These are phyloP conservation scores for Dipodomys merriami DNA, from an alignment of 2,113 vertebrate species.

Conservation along the genomic window DNA sequence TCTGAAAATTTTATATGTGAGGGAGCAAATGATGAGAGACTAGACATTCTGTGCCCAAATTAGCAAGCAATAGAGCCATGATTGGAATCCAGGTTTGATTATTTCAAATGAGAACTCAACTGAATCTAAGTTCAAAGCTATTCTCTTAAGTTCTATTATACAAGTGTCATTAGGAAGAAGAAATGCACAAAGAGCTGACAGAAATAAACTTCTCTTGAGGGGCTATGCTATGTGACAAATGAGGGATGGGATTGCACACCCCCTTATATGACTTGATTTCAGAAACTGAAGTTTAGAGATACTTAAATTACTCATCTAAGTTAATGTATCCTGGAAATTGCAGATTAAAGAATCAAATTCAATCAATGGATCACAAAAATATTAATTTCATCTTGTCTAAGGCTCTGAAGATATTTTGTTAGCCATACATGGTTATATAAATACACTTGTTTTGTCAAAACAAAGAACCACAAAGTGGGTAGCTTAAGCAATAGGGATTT, in stretches of 20 bases:
- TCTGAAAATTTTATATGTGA: neutral
- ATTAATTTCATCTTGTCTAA: neutral
- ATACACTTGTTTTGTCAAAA: neutral
- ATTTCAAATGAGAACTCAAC: neutral
- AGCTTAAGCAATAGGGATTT: neutral
- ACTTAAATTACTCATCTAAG: neutral
- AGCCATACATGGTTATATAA: neutral
- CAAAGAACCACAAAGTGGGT: neutral
- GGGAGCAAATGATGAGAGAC: neutral
- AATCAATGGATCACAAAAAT: neutral
- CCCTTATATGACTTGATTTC: neutral
- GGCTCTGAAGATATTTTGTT: neutral
- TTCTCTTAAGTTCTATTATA: neutral
- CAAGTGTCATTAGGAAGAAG: neutral
- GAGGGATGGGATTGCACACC: neutral
- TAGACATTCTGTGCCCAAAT: neutral
- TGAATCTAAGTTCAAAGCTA: neutral
- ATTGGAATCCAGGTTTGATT: conserved; percentile 25
- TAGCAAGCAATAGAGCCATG: neutral
- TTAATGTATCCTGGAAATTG: neutral
- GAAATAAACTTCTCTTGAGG: neutral
- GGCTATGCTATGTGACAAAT: neutral
- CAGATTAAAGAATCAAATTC: neutral
- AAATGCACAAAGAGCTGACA: neutral
- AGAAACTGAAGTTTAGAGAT: conserved; percentile 12